These are phyloP conservation scores for Pentalonia nigronervosa DNA, from an alignment of 1,140 invertebrate genomes.

Conservation along the genomic window DNA sequence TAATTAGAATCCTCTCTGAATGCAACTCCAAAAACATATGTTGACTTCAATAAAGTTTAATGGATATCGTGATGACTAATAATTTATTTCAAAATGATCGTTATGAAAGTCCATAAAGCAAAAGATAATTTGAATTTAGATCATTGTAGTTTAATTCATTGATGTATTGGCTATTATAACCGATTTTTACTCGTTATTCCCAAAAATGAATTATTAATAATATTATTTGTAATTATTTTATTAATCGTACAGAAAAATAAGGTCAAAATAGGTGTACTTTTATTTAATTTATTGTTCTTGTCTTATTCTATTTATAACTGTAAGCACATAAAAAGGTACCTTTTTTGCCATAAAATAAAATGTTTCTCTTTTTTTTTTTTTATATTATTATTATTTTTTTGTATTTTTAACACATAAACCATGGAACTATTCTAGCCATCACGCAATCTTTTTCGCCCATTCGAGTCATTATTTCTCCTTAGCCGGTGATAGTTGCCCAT, in stretches of 20 bases:
- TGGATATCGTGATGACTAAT: background rate
- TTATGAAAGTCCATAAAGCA: background rate
- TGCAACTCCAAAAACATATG: background rate
- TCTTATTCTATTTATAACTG: background rate
- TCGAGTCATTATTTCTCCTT: conserved; percentile 9
- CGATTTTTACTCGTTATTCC: background rate
- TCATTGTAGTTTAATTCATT: background rate
- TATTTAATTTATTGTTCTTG: background rate
- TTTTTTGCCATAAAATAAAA: background rate
- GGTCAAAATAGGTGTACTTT: background rate
- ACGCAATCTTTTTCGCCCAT: background rate
- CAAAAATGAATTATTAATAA: background rate
- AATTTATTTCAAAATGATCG: background rate
- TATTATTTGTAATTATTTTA: background rate
- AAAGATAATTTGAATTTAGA: background rate
- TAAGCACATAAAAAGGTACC: background rate
- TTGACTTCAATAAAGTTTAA: background rate
- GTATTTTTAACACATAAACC: background rate
- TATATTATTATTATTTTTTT: background rate
- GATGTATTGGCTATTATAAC: background rate
- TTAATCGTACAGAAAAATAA: background rate
- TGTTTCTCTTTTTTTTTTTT: background rate
- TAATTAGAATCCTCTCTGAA: background rate
- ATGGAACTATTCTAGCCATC: background rate
- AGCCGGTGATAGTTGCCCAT: background rate